A percentile compares a stretch with the other conserved stretches of the same genome.
phyloP scores from a whole-genome alignment of 2,113 vertebrate species.

The Seriola aureovittata region DNA sequence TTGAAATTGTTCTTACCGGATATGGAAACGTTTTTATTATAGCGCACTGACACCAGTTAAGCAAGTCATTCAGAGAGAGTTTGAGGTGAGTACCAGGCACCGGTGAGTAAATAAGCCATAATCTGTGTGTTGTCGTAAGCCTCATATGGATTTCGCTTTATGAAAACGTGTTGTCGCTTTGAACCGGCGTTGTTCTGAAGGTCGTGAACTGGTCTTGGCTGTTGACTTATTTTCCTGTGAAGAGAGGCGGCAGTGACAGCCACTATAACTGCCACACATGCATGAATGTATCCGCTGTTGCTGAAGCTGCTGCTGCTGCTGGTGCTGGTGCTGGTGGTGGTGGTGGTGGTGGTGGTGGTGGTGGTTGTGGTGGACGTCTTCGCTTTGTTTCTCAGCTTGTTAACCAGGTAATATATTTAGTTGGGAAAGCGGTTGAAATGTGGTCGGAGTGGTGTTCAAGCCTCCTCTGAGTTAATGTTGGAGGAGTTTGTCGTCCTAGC shows the following conservation, averaged over 20 bases:
- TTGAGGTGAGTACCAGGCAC: slow-evolving; percentile 62
- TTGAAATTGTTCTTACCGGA: slow-evolving; percentile 37
- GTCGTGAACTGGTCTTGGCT: not conserved
- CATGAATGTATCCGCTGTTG: slow-evolving; percentile 13
- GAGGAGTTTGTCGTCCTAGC: slow-evolving; percentile 20
- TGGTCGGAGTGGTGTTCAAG: not conserved
- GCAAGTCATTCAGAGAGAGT: slow-evolving; percentile 61
- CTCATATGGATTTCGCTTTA: not conserved
- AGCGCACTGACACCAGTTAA: accelerated
- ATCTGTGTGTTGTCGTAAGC: not conserved
- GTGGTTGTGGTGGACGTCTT: not conserved
- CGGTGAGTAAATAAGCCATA: slow-evolving; percentile 44
- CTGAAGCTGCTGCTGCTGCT: too few species aligned
- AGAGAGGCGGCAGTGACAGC: slow-evolving; percentile 50
- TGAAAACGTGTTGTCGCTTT: not conserved
- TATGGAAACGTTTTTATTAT: not conserved
- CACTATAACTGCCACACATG: slow-evolving; percentile 55
- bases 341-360: not conserved
- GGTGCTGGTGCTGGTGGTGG: too few species aligned
- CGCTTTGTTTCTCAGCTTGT: slow-evolving; percentile 47
- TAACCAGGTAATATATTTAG: slow-evolving; percentile 13
- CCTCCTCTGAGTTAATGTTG: not conserved
- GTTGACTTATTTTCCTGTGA: slow-evolving; percentile 13
- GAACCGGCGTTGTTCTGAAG: not conserved
- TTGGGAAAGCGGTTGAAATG: not conserved